Base-by-base conservation (phyloP, 2,888 invertebrate species). In the Cistogaster globosa region DNA sequence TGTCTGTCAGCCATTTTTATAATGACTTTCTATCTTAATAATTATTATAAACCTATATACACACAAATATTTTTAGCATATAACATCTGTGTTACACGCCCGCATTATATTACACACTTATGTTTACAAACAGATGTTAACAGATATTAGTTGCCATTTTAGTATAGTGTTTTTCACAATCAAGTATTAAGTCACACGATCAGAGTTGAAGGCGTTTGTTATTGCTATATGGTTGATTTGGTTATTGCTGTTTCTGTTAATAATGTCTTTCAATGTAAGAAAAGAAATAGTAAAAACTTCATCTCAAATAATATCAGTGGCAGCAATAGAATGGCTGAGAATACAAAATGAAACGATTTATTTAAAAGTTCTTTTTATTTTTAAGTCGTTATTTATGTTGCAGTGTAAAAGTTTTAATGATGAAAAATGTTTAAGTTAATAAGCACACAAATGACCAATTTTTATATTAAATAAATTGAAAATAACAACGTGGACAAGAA, bases 161-260 rank as follows among this genome's bases (percentile, higher is more conserved):
- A 65, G 6, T 57, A 32, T 18, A 60, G 22, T 69, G 53, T 53
- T 69, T 42, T 77, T 38, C 32, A 62, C 14, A 51, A 55, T 69
- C 78, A 69, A 63, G 60, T 18, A 60, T 67, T 60, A n/a, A 32
- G 11, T 45, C 48, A 20, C 18, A 51, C 26, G 26, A 60, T 38
- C 42, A 55, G 16, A 77, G 26, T 68, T 36, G 45, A 78, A 71
- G 78, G 63, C 78, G 69, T 69, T 45, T 69, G 63, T 63, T 55
- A 71, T 69, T 78, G 62, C 48, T 58, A 67, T 22, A 62, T 42
- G 53, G 53, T 53, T 60, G 57, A 38, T 60, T 18, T 14, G 16
- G 57, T n/a, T n/a, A n/a, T n/a, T n/a, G n/a, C 26, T 42, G 11
- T 32, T 53, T 14, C 55, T 63, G 48, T 16, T 60, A 76, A 76